Base-by-base conservation (phyloP, 2,888 invertebrate species). In the Drosophila cracens region DNA sequence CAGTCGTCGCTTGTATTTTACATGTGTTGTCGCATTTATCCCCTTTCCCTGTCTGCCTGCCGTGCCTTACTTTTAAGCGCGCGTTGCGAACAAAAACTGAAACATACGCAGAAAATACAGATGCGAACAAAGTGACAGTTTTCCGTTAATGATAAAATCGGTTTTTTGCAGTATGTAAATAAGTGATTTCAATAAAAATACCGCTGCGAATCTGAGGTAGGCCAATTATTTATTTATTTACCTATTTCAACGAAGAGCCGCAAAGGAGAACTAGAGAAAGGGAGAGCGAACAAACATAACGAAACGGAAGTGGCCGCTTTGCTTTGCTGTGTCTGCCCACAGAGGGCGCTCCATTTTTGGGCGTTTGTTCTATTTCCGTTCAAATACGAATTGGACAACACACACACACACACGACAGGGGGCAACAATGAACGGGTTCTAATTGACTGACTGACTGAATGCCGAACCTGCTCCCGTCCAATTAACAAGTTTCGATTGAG, bases 401-500 rank as follows among this genome's bases (percentile, higher is more conserved):
- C 21, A 40, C 10, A 53, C 16, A 36, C 43, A 40, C 29, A 21
- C 21, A 11, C 53, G 51, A 54, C 54, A 51, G 29, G 21, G 31
- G 31, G 43, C 60, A 81, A 62, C 70, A 81, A 77, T 82, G 79
- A 86, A 86, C 86, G 87, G 84, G 89, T 86, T 88, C 82, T 82
- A 86, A 89, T 83, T 86, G 69, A 57, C 40, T 40, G 83, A 86
- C 81, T 83, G 84, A 78, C 60, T 70, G 82, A 82, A 46, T 46
- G 46, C 16, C 74, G 78, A 74, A 73, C 59, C 64, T 84, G 86
- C 80, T 82, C 80, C 79, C 89, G 71, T 65, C 82, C 77, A 89
- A 89, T 85, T 85, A 85, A 85, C 85, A 85, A 85, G 87, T 87
- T 84, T 80, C 89, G 80, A 85, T 85, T 89, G 87, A 85, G 74